A percentile compares a stretch with the other conserved stretches of the same genome.
Evolutionary conservation across 2,797 vertebrate genomes (phyloP).

Genomic region (Lutjanus argentimaculatus): DNA sequence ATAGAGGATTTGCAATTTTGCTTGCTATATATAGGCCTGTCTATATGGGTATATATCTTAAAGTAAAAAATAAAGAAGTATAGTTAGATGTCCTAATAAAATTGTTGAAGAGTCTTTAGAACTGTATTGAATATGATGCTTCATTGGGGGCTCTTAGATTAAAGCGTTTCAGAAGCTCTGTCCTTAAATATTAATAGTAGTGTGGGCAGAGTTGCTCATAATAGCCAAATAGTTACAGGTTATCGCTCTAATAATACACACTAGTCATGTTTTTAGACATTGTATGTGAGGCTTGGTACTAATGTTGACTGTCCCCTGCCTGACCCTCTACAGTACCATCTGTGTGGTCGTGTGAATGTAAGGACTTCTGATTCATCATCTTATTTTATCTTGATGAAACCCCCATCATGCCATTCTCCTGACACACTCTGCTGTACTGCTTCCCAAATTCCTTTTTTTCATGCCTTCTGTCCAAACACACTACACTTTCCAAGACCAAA

Average conservation of each 20-base stretch:
- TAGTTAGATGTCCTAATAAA: neutral
- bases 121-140: neutral
- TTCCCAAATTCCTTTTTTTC: neutral
- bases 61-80: too few species aligned
- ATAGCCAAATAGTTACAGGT: fast-evolving
- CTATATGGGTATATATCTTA: neutral
- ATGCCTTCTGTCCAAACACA: neutral
- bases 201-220: neutral
- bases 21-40: too few species aligned
- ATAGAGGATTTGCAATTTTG: too few species aligned
- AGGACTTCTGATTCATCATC: conserved; percentile 22
- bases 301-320: conserved; percentile 1
- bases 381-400: conserved; percentile 46
- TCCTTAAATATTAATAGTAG: neutral
- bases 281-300: neutral
- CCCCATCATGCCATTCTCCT: conserved; percentile 48
- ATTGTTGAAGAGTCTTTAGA: neutral
- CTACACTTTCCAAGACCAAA: neutral
- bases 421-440: conserved; percentile 26
- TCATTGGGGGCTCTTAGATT: neutral
- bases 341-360: conserved; percentile 20
- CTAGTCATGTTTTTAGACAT: neutral
- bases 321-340: neutral
- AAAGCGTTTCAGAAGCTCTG: neutral
- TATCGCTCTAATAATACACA: neutral